Base-by-base conservation (phyloP, 2,888 invertebrate species). In the Gortyna flavago region DNA sequence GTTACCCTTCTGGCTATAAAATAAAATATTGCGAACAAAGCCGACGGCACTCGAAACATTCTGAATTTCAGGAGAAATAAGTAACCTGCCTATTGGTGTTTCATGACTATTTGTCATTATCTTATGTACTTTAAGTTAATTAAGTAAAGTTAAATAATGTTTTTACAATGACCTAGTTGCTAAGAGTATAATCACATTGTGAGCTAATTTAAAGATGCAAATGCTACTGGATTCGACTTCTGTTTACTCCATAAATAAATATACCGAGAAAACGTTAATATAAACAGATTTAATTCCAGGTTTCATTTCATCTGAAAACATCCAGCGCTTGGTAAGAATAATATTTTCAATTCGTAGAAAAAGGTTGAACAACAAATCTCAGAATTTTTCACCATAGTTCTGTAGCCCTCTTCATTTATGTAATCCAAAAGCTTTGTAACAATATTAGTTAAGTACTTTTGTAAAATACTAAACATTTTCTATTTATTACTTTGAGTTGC, bases 391-490 rank as follows among this genome's bases (percentile, higher is more conserved):
- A 25, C 61, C n/a, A 75, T 29, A 13, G 1, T 65, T 21, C 21
- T 64, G 25, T 57, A 68, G 64, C 48, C 48, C 44, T 75, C 62
- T 68, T 57, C 29, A 80, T 80, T 74, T 80, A 65, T 65, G 7
- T 62, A 25, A 75, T 59, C 48, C 38, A 9, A 59, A 59, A 75
- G 65, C 25, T 74, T 74, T 74, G 21, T 32, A 68, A 75, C 67
- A 29, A 32, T 62, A 68, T 80, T 80, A 80, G 77, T 81, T 68
- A 72, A 51, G 67, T 59, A 68, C 51, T 54, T 81, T 72, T n/a
- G 44, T 59, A n/a, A 59, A 81, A 64, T 41, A 81, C 21, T 48
- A 57, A 78, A 79, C 61, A 65, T 79, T 65, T 75, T 32, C 41
- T 59, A 57, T 72, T 83, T 66, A 75, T 72, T 76, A 59, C 70